phyloP scores from a whole-genome alignment of 2,113 vertebrate species.

The Paralichthys olivaceus region DNA sequence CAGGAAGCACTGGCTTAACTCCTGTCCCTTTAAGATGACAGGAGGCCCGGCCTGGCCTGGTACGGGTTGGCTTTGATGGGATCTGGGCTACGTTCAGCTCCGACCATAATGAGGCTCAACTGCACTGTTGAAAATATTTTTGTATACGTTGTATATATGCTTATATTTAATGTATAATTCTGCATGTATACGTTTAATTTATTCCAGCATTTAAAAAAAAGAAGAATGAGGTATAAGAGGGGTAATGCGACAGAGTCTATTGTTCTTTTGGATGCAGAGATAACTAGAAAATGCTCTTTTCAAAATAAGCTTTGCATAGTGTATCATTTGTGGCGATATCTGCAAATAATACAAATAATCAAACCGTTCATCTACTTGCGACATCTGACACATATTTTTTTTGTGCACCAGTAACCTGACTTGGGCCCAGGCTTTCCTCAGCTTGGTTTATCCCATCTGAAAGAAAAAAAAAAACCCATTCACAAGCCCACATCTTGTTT shows the following conservation, averaged over 20 bases:
- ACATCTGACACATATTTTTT: background rate
- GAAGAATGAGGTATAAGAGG: background rate
- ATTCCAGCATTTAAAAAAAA: background rate
- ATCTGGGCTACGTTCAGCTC: constrained; percentile 14
- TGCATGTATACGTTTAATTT: background rate
- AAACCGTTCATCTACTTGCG: background rate
- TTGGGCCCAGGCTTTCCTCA: background rate
- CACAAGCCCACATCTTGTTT: background rate
- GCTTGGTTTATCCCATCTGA: background rate
- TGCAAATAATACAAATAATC: too few species aligned
- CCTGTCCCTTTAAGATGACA: constrained; percentile 75
- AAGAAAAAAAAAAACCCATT: background rate
- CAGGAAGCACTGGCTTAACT: constrained; percentile 82
- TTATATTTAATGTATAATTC: background rate
- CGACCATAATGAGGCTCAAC: constrained; percentile 11
- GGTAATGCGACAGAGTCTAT: too few species aligned
- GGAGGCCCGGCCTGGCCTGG: constrained; percentile 50
- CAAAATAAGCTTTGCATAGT: too few species aligned
- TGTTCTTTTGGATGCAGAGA: too few species aligned
- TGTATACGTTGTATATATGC: background rate
- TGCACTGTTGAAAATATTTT: background rate
- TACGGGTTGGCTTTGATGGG: constrained; percentile 51
- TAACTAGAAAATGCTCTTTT: too few species aligned
- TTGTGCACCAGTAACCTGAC: background rate
- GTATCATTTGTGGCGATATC: too few species aligned